phyloP scores from a whole-genome alignment of 2,113 vertebrate species.

The Lamprotornis superbus region DNA sequence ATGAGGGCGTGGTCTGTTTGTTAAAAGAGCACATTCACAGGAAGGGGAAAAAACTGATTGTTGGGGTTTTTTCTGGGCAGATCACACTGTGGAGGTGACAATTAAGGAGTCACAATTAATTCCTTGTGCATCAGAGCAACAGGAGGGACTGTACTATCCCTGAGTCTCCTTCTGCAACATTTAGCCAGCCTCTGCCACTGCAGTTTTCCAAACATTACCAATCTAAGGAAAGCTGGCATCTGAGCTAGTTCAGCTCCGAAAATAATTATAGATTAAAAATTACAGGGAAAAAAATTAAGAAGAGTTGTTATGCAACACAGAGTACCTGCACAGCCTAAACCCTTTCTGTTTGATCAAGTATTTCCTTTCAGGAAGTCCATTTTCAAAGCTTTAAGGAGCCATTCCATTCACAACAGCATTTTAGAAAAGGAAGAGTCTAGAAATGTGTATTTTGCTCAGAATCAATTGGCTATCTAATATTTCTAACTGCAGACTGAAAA shows the following conservation, averaged over 20 bases:
- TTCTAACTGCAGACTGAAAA: not conserved
- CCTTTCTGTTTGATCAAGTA: not conserved
- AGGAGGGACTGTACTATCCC: not conserved
- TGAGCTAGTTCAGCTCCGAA: not conserved
- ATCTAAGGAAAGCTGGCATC: not conserved
- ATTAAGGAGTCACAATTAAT: not conserved
- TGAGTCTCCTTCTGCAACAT: not conserved
- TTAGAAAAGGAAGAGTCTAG: not conserved
- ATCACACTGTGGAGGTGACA: rapidly evolving
- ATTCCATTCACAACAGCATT: rapidly evolving
- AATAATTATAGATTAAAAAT: not conserved
- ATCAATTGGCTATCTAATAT: not conserved
- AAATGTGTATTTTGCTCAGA: not conserved
- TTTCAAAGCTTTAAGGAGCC: not conserved
- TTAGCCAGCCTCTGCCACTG: not conserved
- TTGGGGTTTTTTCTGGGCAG: rapidly evolving
- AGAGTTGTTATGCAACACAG: not conserved
- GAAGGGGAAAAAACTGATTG: not conserved
- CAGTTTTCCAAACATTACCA: no score
- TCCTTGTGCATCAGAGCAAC: not conserved
- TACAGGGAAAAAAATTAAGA: not conserved
- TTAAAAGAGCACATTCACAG: rapidly evolving
- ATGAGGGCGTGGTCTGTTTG: rapidly evolving
- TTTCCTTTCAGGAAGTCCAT: not conserved
- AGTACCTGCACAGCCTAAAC: not conserved